Evolutionary conservation across 2,888 invertebrate genomes (phyloP).

Genomic region (Apodemia zela): DNA sequence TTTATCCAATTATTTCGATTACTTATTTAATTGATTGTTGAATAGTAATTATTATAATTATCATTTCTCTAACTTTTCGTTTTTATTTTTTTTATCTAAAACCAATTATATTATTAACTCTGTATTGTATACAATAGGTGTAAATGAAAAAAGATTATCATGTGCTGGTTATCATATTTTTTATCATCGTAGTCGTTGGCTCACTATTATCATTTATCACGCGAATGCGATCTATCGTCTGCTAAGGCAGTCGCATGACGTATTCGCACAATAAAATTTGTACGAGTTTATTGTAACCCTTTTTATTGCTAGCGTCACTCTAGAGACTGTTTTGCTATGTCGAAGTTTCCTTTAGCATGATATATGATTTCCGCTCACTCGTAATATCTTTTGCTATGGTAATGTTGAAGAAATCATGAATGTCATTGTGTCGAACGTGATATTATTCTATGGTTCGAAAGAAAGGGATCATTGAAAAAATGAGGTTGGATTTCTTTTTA

Average conservation of each 20-base stretch:
- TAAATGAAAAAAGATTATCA: no score
- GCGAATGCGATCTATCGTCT: neutral
- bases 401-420: conserved; percentile 13
- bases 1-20: no score
- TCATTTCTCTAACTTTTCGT: no score
- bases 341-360: conserved; percentile 6
- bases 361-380: neutral
- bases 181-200: neutral
- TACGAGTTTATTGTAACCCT: neutral
- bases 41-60: no score
- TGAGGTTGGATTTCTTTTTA: neutral
- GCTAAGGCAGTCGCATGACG: neutral
- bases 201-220: conserved; percentile 2
- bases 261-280: conserved; percentile 1
- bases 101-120: no score
- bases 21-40: no score
- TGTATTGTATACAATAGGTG: no score
- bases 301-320: conserved; percentile 7
- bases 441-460: neutral
- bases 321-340: conserved; percentile 7
- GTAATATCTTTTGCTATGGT: conserved; percentile 16
- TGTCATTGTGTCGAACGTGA: conserved; percentile 13
- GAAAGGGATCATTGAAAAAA: conserved; percentile 4
- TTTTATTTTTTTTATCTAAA: no score
- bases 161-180: no score